Percentiles rank a stretch among this genome's conserved stretches.
These are phyloP conservation scores for Meteorus cinctellus DNA, from an alignment of 2,888 invertebrate genomes.

Conservation along the genomic window DNA sequence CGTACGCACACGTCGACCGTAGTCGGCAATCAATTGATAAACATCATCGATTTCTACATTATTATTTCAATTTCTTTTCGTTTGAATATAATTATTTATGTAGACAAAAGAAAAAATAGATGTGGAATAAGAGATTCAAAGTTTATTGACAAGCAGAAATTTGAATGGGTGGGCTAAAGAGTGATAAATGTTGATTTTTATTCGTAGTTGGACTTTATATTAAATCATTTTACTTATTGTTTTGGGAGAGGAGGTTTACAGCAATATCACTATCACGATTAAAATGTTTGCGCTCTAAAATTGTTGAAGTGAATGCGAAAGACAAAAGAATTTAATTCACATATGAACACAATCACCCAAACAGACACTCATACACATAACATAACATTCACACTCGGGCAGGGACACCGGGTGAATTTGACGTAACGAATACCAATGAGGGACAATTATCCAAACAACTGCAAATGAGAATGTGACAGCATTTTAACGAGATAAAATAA, in stretches of 20 bases:
- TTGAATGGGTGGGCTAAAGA: conserved; percentile 44
- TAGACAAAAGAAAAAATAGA: conserved; percentile 48
- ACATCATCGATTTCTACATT: conserved; percentile 42
- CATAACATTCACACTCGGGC: background rate
- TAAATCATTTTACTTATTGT: conserved; percentile 53
- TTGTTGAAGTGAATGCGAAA: conserved; percentile 41
- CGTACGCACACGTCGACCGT: background rate
- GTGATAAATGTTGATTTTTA: conserved; percentile 65
- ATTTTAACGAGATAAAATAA: background rate
- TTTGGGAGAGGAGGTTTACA: conserved; percentile 50
- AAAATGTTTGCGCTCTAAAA: conserved; percentile 42
- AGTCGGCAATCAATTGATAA: conserved; percentile 50
- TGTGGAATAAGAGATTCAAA: conserved; percentile 54
- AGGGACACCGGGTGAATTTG: background rate
- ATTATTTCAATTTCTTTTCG: conserved; percentile 28
- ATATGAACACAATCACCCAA: background rate
- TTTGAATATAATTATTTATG: background rate
- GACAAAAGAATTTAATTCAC: background rate
- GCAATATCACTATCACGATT: conserved; percentile 54
- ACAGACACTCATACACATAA: background rate
- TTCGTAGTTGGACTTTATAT: conserved; percentile 70
- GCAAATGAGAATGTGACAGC: background rate
- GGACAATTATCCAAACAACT: background rate
- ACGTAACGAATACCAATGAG: background rate
- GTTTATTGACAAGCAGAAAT: conserved; percentile 27